Base-by-base conservation (phyloP, 1,140 invertebrate species). In the Trachelipus rathkii region DNA sequence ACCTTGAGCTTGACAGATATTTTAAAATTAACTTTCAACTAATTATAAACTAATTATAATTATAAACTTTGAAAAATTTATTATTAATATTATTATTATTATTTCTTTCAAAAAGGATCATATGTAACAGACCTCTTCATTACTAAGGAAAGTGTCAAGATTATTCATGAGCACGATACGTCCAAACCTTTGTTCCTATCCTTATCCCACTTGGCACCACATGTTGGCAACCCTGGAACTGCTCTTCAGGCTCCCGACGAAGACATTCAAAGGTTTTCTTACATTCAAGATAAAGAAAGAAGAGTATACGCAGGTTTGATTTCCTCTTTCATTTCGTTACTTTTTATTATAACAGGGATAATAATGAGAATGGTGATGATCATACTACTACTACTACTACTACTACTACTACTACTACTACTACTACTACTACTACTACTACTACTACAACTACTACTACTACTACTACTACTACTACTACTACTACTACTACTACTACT, bases 61-160 rank as follows among this genome's bases (percentile, higher is more conserved):
- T 53, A 53, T 53, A 53, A n/a, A 53, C 10, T 53, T 10, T 10
- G 50, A 53, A n/a, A 53, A n/a, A n/a, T n/a, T n/a, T n/a, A n/a
- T n/a, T n/a, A n/a, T n/a, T n/a, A n/a, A n/a, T n/a, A n/a, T n/a
- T n/a, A n/a, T n/a, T n/a, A n/a, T n/a, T n/a, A 33, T 33, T 33
- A 1, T 33, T 33, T 33, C 33, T 33, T 33, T 33, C 33, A 21
- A 19, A 0, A 72, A 80, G 79, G 79, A 0, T 85, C 91, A 83
- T 95, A 95, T 83, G 91, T 92, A 0, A 96, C 94, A 0, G 91
- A 94, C 75, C 82, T 96, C 2, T 94, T 94, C 82, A 33, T n/a
- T n/a, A 92, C 93, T 0, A 84, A 89, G 0, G 90, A 93, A 85
- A 90, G 93, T 2, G 86, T 92, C 0, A 85, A 86, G 77, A 87